These are phyloP conservation scores for Spatulosminthurus flaviceps DNA, from an alignment of 2,888 invertebrate species.

Conservation along the genomic window DNA sequence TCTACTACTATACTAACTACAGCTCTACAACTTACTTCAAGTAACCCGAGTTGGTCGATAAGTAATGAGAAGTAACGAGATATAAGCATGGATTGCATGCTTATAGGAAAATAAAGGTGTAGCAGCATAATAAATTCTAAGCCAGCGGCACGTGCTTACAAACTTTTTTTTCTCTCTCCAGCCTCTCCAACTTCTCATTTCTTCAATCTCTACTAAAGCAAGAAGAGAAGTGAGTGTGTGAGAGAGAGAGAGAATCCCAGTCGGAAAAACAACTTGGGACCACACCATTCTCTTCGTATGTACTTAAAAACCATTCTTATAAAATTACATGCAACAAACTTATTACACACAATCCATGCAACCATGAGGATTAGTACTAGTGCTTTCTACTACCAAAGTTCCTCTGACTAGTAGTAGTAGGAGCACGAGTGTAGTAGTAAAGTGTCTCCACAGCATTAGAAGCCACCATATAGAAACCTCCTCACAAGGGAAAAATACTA, in stretches of 20 bases:
- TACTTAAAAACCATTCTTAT: too few species aligned
- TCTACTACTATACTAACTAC: too few species aligned
- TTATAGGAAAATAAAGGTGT: conserved; percentile 36
- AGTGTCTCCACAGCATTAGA: too few species aligned
- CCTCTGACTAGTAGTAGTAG: too few species aligned
- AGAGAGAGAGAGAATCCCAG: not conserved
- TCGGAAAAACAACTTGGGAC: conserved; percentile 1
- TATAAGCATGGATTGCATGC: conserved; percentile 1
- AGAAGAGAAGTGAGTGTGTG: too few species aligned
- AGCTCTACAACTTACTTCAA: too few species aligned
- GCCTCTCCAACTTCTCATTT: conserved; percentile 1
- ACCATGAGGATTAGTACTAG: conserved; percentile 24
- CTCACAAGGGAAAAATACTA: too few species aligned
- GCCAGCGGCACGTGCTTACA: conserved; percentile 54
- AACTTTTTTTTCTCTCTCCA: conserved; percentile 44
- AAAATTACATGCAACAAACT: not conserved
- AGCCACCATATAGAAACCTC: too few species aligned
- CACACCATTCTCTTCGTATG: not conserved
- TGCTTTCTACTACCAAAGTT: conserved; percentile 24
- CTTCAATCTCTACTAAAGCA: too few species aligned
- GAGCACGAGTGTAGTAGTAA: not conserved
- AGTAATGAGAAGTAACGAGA: conserved; percentile 12
- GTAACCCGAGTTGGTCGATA: too few species aligned
- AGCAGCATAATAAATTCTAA: conserved; percentile 50
- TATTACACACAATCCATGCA: not conserved